Evolutionary conservation across 1,140 invertebrate genomes (phyloP).

Genomic region (Heliconius hewitsoni): DNA sequence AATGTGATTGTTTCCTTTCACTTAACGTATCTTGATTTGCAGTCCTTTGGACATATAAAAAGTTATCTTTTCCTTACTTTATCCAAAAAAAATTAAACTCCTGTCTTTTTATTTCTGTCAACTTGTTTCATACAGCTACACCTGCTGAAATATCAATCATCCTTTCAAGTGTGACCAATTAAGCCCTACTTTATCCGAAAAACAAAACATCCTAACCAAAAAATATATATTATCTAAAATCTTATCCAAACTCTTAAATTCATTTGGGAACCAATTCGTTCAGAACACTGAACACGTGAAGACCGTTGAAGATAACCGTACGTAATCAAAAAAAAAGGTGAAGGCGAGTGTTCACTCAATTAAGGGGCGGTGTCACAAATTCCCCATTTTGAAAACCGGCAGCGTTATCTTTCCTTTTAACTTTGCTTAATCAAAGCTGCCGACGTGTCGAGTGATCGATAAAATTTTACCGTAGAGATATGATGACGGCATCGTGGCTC

Average conservation of each 20-base stretch:
- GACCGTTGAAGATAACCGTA: constrained; percentile 5
- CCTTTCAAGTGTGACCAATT: not conserved
- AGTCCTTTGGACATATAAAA: too few relatives aligned
- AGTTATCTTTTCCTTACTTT: too few relatives aligned
- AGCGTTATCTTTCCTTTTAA: constrained; percentile 19
- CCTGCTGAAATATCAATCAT: not conserved
- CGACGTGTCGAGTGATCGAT: constrained; percentile 61
- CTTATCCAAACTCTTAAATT: constrained; percentile 1
- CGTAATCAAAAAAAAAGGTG: not conserved
- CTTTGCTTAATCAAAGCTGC: constrained; percentile 39
- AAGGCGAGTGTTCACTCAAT: constrained; percentile 3
- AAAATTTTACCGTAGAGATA: constrained; percentile 46
- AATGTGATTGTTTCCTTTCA: too few relatives aligned
- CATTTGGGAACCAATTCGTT: not conserved
- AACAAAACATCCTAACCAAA: not conserved
- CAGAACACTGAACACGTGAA: constrained; percentile 8
- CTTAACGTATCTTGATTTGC: too few relatives aligned
- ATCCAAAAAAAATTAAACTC: too few relatives aligned
- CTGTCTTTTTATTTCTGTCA: too few relatives aligned
- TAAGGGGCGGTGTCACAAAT: not conserved
- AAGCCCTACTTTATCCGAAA: not conserved
- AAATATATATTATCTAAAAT: not conserved
- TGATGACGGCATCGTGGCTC: not conserved
- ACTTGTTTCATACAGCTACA: too few relatives aligned
- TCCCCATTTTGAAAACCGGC: constrained; percentile 13